Base-by-base conservation (phyloP, 35 echinoderm and acorn worm species). In the Hemicentrotus pulcherrimus region DNA sequence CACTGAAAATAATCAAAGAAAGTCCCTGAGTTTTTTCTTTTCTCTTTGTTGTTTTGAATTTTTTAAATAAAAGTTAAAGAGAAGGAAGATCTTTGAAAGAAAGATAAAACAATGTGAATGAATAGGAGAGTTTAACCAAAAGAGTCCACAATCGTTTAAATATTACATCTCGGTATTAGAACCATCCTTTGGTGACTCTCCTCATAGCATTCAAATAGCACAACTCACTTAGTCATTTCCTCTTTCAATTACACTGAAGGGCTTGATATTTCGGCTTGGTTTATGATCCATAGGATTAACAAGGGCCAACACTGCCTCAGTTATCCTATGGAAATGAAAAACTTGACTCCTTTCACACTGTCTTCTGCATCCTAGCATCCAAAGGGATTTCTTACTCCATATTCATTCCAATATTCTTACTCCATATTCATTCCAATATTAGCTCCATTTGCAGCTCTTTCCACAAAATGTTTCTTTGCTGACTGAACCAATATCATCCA, bases 11-110 rank as follows among this genome's bases (percentile, higher is more conserved):
- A 58, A 93, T 47, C 91, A 32, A 93, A 93, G 32, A 90, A 48
- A 46, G 48, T 93, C 91, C 91, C 91, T 93, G 91, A 93, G 91
- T 93, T 48, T 14, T 18, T 47, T 45, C 31, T 45, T 13, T 90
- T 90, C 32, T 45, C 46, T 90, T 90, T 90, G 32, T 90, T 90
- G 5, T 45, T 90, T 47, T 90, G 5, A 45, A 45, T 45, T 32
- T 31, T 88, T 90, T 90, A 18, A 18, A 24, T 90, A 90, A 90
- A 45, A 33, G 12, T 47, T 28, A 31, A 58, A 50, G 48, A 93
- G 91, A 93, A 93, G 91, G 91, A 93, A 93, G 91, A 93, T 93
- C 91, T 48, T 31, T 50, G 91, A 93, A 93, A 93, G 91, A 93
- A 93, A 93, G 46, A 93, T 50, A 30, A 55, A 58, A 90, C 5